A percentile compares a stretch with the other conserved stretches of the same genome.
These are phyloP conservation scores for Carpatolechia fugitivella DNA, from an alignment of 2,888 invertebrate species.

Conservation along the genomic window DNA sequence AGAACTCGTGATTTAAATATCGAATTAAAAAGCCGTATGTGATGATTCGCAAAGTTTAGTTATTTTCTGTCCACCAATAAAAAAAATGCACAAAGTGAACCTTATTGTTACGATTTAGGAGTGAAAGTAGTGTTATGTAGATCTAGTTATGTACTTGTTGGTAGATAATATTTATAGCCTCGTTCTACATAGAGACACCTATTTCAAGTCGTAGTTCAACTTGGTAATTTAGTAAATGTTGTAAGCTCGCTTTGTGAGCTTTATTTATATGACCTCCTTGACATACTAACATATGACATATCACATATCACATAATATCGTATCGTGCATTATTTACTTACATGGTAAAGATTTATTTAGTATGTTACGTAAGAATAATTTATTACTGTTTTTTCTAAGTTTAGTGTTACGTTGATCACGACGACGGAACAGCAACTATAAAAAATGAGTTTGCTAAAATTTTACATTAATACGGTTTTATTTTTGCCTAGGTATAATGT, in stretches of 20 bases:
- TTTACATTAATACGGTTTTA: no score
- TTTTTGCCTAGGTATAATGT: no score
- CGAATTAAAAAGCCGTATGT: constrained; percentile 18
- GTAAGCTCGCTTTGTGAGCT: constrained; percentile 28
- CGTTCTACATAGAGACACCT: constrained; percentile 35
- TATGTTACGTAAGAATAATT: not conserved
- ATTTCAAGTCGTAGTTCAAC: constrained; percentile 25
- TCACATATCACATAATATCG: no score
- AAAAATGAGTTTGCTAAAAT: no score
- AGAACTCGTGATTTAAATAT: constrained; percentile 28
- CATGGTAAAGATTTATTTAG: not conserved
- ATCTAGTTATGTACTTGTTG: not conserved
- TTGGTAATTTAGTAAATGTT: constrained; percentile 34
- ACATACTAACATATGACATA: constrained; percentile 29
- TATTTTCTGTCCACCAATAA: no score
- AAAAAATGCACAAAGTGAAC: no score
- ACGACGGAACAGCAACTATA: no score
- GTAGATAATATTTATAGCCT: constrained; percentile 29
- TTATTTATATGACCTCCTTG: constrained; percentile 30
- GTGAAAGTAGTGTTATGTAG: not conserved
- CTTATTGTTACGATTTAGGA: not conserved
- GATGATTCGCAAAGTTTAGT: not conserved
- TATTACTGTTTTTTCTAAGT: not conserved
- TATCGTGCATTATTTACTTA: not conserved
- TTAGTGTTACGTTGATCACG: no score